phyloP scores from a whole-genome alignment of 2,888 invertebrate species.

The Drosophila nr. fundita region DNA sequence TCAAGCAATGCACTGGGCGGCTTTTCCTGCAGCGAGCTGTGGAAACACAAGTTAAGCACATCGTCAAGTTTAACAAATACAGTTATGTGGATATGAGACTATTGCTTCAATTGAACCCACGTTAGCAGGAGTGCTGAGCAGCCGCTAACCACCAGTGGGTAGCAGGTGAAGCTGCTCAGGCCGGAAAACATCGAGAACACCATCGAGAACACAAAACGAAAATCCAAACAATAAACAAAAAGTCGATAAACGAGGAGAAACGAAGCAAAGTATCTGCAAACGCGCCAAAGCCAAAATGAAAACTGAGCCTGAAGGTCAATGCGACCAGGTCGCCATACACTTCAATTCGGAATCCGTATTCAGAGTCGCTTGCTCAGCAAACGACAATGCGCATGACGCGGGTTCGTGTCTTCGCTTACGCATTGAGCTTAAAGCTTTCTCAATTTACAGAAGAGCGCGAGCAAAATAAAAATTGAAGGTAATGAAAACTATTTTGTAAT shows the following conservation, averaged over 20 bases:
- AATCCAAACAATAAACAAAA: conserved; percentile 64
- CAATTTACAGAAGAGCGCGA: neutral
- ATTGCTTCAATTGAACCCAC: conserved; percentile 51
- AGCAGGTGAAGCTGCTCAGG: conserved; percentile 82
- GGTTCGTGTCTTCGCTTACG: conserved; percentile 37
- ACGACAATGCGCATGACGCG: conserved; percentile 51
- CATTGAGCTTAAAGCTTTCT: conserved; percentile 22
- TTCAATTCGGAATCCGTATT: conserved; percentile 26
- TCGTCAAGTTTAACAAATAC: neutral
- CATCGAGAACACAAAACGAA: conserved; percentile 55
- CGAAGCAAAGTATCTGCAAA: conserved; percentile 36
- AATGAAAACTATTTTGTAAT: neutral
- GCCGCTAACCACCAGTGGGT: conserved; percentile 81
- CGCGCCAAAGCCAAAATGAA: conserved; percentile 65
- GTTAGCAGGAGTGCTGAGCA: conserved; percentile 79
- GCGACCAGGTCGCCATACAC: conserved; percentile 29
- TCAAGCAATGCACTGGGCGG: conserved; percentile 64
- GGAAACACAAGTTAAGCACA: neutral
- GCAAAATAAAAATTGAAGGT: neutral
- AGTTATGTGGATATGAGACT: neutral
- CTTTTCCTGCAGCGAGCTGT: conserved; percentile 82
- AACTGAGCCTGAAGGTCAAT: conserved; percentile 75
- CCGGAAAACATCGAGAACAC: conserved; percentile 80
- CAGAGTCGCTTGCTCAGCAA: conserved; percentile 4
- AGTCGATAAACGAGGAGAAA: conserved; percentile 55